Evolutionary conservation across 2,888 invertebrate species (phyloP), one percentile per base, ranked within the genome.

Genomic region (Coelinius sp.): DNA sequence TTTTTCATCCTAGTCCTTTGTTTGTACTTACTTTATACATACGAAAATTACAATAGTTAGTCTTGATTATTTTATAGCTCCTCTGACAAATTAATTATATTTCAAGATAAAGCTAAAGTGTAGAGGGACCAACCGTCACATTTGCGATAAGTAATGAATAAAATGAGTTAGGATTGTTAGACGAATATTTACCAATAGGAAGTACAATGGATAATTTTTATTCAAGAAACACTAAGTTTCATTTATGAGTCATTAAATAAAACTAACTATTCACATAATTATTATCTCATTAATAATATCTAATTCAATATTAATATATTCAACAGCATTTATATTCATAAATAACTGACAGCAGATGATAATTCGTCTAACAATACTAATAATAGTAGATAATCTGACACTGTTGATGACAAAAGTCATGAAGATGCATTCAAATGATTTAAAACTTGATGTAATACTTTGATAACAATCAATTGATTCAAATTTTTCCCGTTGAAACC

Each of bases 91-190:
- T 70, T 76, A 83, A 84, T 81, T 83, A 49, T 64, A 83, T 83
- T 79, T 86, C 85, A 87, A 87, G 87, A 87, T 87, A 87, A 87
- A 87, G 87, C 87, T 87, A 87, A 87, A 87, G 79, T 84, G 82
- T 87, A 87, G 87, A 87, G 87, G 87, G 87, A 86, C 87, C 87
- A 87, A 86, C 84, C 81, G 81, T 81, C 78, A 75, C 76, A 75
- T 81, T 41, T 79, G 69, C 77, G 49, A 75, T 78, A 80, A 84
- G 78, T 80, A 79, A 85, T 78, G 76, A 78, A 75, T 78, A 12
- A 6, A 49, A 25, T 59, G 25, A 72, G 73, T 86, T 84, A 86
- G 84, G 80, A 86, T 86, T 86, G 84, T 85, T 87, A 86, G 86
- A 84, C 85, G 85, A 87, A 86, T 84, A 75, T 76, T 80, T 79